Conservation (phyloP, 1,140 invertebrate genomes). For the Anastatus disparis region DNA sequence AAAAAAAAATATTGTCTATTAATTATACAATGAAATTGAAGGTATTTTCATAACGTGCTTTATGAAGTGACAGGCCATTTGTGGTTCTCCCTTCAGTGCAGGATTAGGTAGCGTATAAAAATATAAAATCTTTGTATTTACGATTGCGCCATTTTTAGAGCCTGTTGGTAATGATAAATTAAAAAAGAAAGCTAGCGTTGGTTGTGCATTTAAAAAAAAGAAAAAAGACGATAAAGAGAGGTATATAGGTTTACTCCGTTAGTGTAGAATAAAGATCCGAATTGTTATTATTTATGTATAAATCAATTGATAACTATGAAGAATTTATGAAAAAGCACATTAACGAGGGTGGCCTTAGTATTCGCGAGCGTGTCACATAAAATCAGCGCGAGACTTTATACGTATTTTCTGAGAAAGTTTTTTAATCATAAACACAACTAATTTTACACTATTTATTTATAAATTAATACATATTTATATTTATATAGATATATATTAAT, state of each 20-base stretch:
- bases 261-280: conserved; percentile 32
- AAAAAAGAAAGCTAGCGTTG: conserved; percentile 28
- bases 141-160: conserved; percentile 15
- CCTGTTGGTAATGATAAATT: conserved; percentile 33
- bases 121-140: neutral
- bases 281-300: conserved; percentile 43
- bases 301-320: neutral
- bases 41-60: conserved; percentile 33
- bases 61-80: neutral
- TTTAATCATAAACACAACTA: conserved; percentile 30
- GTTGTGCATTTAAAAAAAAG: conserved; percentile 36
- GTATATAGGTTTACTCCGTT: conserved; percentile 25
- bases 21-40: conserved; percentile 33
- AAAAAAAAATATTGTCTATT: neutral
- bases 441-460: conserved; percentile 32
- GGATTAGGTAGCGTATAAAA: neutral
- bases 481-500: too few species aligned
- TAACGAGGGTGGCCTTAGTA: neutral
- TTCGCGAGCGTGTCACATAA: too few species aligned
- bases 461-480: too few species aligned
- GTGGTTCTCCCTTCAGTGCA: neutral
- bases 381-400: conserved; percentile 19
- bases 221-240: conserved; percentile 26
- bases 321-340: conserved; percentile 7
- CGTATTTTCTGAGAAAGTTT: conserved; percentile 22